A percentile compares a stretch with the other conserved stretches of the same genome.
Evolutionary conservation across 2,888 invertebrate species (phyloP).

Genomic region (Thymelicus lineola): DNA sequence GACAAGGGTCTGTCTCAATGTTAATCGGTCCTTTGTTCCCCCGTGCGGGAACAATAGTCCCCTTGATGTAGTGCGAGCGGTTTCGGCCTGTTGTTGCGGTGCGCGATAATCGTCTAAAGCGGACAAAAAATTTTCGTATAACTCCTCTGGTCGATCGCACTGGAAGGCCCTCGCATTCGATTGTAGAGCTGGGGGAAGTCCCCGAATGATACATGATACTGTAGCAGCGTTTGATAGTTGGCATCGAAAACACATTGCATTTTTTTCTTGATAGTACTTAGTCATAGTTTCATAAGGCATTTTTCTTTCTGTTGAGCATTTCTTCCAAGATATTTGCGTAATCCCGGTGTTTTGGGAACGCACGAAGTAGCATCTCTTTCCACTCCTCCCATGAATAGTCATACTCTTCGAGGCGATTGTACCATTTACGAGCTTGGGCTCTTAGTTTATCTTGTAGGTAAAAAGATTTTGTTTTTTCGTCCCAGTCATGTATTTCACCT

Average conservation of each 20-base stretch:
- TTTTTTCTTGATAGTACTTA: slow-evolving; percentile 45
- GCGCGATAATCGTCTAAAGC: slow-evolving; percentile 46
- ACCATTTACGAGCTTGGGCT: slow-evolving; percentile 44
- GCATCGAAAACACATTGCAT: slow-evolving; percentile 38
- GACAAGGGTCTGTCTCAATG: slow-evolving; percentile 39
- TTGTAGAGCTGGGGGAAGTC: slow-evolving; percentile 29
- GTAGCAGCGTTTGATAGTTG: slow-evolving; percentile 35
- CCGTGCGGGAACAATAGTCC: not conserved
- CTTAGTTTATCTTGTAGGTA: slow-evolving; percentile 42
- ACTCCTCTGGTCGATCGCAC: slow-evolving; percentile 43
- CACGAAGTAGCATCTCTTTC: slow-evolving; percentile 19
- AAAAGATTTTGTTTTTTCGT: slow-evolving; percentile 38
- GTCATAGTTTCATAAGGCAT: slow-evolving; percentile 42
- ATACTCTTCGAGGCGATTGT: slow-evolving; percentile 44
- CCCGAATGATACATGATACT: slow-evolving; percentile 39
- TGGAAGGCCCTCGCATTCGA: slow-evolving; percentile 47
- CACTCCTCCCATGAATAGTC: slow-evolving; percentile 45
- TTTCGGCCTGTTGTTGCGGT: not conserved
- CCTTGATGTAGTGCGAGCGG: too few species aligned
- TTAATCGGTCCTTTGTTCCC: not conserved
- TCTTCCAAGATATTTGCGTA: slow-evolving; percentile 42
- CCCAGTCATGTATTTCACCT: slow-evolving; percentile 39
- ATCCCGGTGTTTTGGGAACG: slow-evolving; percentile 31
- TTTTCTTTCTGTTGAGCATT: slow-evolving; percentile 43
- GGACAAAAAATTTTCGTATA: slow-evolving; percentile 44